Base-by-base conservation (phyloP, 2,888 invertebrate species). In the Hydrotaea diabolus region DNA sequence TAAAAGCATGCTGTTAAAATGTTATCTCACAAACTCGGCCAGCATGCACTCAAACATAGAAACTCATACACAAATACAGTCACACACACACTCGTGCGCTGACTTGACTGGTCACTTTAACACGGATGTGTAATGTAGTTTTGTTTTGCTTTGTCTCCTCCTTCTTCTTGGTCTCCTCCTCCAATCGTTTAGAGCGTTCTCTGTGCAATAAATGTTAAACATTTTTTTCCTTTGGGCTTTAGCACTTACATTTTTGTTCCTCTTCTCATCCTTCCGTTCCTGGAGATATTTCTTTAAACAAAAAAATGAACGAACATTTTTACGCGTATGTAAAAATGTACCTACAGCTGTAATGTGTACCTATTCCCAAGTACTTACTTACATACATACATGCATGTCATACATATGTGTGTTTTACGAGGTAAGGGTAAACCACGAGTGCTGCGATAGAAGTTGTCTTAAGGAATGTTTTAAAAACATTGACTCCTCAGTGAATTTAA, bases 1-100 rank as follows among this genome's bases (percentile, higher is more conserved):
- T 79, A 79, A 85, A 77, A 79, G 73, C 81, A 77, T 79, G 73
- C 81, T 76, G 83, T 69, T 74, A 79, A 83, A 77, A 79, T 78
- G 71, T 81, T 84, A 81, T 84, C 80, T 80, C 76, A 31, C 62
- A 80, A 71, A 73, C 76, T 64, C 72, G 39, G 46, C 64, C 49
- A 81, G 66, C 64, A 80, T 59, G 9, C 26, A 26, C 15, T 2
- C 26, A 26, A 15, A n/a, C n/a, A n/a, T n/a, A n/a, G n/a, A n/a
- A n/a, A 15, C 26, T 11, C 31, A 64, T 15, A 17, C 7, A 15
- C 26, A 31, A 9, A 7, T n/a, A n/a, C 21, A 0, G 8, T 57
- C 23, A n/a, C 26, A 31, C 31, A 31, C 9, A 36, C n/a, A 36
- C n/a, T n/a, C n/a, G n/a, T n/a, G n/a, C n/a, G n/a, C n/a, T 2